Base-by-base conservation (phyloP, 1,140 invertebrate genomes). In the Nephila pilipes region DNA sequence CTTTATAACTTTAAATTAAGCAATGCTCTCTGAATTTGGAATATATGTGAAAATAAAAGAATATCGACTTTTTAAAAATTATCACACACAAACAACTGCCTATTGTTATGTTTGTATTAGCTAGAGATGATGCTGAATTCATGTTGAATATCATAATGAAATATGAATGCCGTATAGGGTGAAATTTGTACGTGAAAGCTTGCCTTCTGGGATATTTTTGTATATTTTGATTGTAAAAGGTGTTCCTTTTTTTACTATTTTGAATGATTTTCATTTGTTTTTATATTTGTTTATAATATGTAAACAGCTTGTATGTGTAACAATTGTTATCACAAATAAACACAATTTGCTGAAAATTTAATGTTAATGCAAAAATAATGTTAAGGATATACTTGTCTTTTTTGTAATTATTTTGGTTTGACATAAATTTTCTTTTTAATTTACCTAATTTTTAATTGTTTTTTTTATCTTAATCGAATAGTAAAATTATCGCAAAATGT, bases 201-300 rank as follows among this genome's bases (percentile, higher is more conserved):
- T 29, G 69, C 69, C 29, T 75, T 75, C 69, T 75, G 69, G 29
- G 69, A 75, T 32, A 75, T 75, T 75, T 75, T 75, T 75, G 69
- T 75, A 75, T 75, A 75, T 75, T 32, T 18, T 75, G 69, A 14
- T 6, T 75, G 16, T 75, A 75, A 75, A 69, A 32, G 29, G 69
- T 75, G 69, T 75, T 75, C n/a, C 25, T 75, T 75, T 75, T 75
- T 75, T 75, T 75, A 75, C 69, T 75, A 60, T 18, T 20, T 60
- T 75, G 25, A 36, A 75, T 36, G 69, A 75, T 75, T 32, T 32
- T 75, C 18, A 75, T 75, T 29, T 32, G 16, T 36, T 25, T 65
- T 75, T 75, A 8, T 32, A 18, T 32, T 75, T 36, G 69, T 75
- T 75, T 75, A 10, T 75, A 16, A 75, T 32, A 3, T 14, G 14